Evolutionary conservation across 2,888 invertebrate species (phyloP).

Genomic region (Harpalus rufipes): DNA sequence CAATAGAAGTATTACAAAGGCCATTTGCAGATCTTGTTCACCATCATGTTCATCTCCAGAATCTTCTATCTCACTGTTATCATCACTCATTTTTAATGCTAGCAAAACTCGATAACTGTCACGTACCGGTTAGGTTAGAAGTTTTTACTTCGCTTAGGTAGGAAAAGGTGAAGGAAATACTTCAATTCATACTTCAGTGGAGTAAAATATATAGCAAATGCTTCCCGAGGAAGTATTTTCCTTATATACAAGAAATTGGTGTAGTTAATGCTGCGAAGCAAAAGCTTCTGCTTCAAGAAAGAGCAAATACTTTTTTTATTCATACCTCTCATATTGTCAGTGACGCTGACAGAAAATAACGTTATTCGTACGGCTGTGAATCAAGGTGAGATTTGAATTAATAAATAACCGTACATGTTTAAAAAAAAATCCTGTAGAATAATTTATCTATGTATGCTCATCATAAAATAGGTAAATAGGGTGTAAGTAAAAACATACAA

Average conservation of each 20-base stretch:
- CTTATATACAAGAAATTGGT: not conserved
- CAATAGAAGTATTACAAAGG: not conserved
- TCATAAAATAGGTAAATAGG: too few relatives aligned
- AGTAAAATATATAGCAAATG: not conserved
- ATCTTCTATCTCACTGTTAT: not conserved
- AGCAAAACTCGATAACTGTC: not conserved
- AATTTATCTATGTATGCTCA: too few relatives aligned
- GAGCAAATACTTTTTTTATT: slow-evolving; percentile 6
- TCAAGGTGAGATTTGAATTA: too few relatives aligned
- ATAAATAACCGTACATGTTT: too few relatives aligned
- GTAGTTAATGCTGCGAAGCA: not conserved
- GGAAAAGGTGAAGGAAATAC: not conserved
- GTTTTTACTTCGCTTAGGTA: not conserved
- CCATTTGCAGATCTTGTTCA: not conserved
- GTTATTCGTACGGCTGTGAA: too few relatives aligned
- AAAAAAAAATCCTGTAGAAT: too few relatives aligned
- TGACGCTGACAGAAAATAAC: too few relatives aligned
- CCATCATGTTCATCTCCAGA: not conserved
- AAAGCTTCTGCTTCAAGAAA: not conserved
- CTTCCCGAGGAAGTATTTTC: not conserved
- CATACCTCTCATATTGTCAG: not conserved
- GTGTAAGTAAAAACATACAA: too few relatives aligned
- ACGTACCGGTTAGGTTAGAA: not conserved
- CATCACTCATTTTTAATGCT: not conserved
- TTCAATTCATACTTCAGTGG: not conserved